A percentile compares a stretch with the other conserved stretches of the same genome.
phyloP scores from a whole-genome alignment of 1,140 invertebrate species.

The Lordiphosa collinella region DNA sequence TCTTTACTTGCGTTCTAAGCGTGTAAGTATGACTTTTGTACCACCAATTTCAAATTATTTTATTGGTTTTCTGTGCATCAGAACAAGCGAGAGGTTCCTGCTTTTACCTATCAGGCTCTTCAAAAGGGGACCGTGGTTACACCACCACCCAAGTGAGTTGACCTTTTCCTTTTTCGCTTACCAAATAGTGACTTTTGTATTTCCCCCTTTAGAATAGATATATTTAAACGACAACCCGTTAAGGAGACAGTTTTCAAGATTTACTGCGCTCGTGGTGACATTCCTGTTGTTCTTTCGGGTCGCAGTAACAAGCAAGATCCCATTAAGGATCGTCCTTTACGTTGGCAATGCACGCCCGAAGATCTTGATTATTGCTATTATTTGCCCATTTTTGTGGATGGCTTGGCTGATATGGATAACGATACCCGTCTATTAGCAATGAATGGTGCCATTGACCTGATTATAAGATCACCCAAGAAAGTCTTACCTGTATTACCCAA shows the following conservation, averaged over 20 bases:
- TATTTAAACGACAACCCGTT: constrained; percentile 58
- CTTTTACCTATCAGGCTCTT: constrained; percentile 88
- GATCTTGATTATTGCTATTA: constrained; percentile 96
- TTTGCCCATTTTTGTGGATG: constrained; percentile 96
- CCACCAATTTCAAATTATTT: not conserved
- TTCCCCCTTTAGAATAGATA: constrained; percentile 46
- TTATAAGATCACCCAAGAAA: constrained; percentile 90
- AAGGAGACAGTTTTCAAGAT: constrained; percentile 70
- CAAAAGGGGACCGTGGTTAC: constrained; percentile 86
- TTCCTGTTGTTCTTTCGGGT: constrained; percentile 54
- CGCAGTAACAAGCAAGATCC: constrained; percentile 56
- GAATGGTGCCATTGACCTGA: constrained; percentile 67
- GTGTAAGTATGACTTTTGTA: constrained; percentile 30
- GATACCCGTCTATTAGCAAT: constrained; percentile 59
- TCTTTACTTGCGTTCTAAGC: constrained; percentile 46
- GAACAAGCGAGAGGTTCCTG: constrained; percentile 83
- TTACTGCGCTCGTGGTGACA: constrained; percentile 71
- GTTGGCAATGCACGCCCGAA: constrained; percentile 79
- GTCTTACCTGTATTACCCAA: constrained; percentile 94
- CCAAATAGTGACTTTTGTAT: not conserved
- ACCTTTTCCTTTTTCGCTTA: too few relatives aligned
- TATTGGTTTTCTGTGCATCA: constrained; percentile 41
- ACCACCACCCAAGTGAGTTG: constrained; percentile 81
- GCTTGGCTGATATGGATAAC: constrained; percentile 79
- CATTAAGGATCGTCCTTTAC: constrained; percentile 53